phyloP scores from a whole-genome alignment of 2,113 vertebrate genomes.

The Dicerorhinus sumatrensis region DNA sequence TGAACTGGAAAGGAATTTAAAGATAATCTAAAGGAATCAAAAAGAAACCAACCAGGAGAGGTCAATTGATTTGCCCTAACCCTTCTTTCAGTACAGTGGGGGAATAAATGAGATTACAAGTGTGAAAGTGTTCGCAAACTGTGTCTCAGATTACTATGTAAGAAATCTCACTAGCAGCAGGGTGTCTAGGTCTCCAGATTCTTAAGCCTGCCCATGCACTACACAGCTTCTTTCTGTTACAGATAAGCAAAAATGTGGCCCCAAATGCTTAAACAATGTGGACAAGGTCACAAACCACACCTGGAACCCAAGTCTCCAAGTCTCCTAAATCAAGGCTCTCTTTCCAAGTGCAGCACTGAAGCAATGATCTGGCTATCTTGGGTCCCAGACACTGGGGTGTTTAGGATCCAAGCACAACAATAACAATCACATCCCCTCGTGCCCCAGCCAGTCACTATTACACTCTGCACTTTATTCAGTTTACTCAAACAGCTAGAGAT shows the following conservation, averaged over 20 bases:
- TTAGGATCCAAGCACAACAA: not conserved
- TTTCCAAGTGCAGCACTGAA: not conserved
- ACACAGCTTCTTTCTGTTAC: not conserved
- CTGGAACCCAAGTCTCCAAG: not conserved
- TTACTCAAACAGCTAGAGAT: not conserved
- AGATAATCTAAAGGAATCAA: not conserved
- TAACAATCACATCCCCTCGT: not conserved
- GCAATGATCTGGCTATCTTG: not conserved
- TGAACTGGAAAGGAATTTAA: not conserved
- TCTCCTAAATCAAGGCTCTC: not conserved
- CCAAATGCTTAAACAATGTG: not conserved
- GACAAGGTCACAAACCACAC: not conserved
- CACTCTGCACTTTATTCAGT: not conserved
- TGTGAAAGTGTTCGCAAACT: not conserved
- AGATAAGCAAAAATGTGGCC: not conserved
- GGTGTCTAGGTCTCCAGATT: not conserved
- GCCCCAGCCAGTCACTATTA: not conserved
- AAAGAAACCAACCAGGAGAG: not conserved
- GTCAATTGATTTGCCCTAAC: not conserved
- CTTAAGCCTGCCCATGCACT: not conserved
- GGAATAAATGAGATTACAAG: not conserved
- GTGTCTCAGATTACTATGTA: not conserved
- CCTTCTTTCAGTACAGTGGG: not conserved
- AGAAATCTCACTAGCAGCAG: not conserved
- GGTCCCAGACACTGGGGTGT: not conserved